phyloP scores from a whole-genome alignment of 2,113 vertebrate species.

The Toxostoma redivivum region DNA sequence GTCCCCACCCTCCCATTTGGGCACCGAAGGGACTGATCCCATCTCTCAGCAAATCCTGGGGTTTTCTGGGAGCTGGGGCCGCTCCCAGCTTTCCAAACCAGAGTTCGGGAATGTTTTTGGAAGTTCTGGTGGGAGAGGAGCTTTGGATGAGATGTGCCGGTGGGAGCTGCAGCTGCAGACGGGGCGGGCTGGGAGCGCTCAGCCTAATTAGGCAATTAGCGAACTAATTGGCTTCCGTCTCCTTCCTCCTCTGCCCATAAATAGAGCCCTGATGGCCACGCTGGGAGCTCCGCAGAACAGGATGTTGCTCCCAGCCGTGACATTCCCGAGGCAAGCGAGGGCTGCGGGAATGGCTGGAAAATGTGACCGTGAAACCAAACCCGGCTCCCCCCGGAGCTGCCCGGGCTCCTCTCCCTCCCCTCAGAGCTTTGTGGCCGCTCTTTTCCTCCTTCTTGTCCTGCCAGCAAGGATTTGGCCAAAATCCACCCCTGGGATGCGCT shows the following conservation, averaged over 20 bases:
- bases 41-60: neutral
- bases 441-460: neutral
- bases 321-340: neutral
- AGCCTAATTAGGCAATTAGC: neutral
- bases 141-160: neutral
- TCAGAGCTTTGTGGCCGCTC: neutral
- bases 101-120: neutral
- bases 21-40: rapidly evolving
- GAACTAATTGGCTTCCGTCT: neutral
- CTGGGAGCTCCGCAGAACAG: neutral
- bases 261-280: neutral
- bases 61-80: too few species aligned
- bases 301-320: neutral
- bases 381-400: neutral
- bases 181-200: neutral
- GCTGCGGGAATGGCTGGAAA: constrained; percentile 35
- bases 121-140: neutral
- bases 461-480: neutral
- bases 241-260: neutral
- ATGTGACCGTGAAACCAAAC: neutral
- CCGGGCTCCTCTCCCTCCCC: neutral
- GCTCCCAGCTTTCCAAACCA: neutral
- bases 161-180: neutral
- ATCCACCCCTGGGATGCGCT: rapidly evolving
- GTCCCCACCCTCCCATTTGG: neutral